Evolutionary conservation across 2,113 vertebrate genomes (phyloP), one percentile per base, ranked within the genome.

Genomic region (Dromaius novaehollandiae): DNA sequence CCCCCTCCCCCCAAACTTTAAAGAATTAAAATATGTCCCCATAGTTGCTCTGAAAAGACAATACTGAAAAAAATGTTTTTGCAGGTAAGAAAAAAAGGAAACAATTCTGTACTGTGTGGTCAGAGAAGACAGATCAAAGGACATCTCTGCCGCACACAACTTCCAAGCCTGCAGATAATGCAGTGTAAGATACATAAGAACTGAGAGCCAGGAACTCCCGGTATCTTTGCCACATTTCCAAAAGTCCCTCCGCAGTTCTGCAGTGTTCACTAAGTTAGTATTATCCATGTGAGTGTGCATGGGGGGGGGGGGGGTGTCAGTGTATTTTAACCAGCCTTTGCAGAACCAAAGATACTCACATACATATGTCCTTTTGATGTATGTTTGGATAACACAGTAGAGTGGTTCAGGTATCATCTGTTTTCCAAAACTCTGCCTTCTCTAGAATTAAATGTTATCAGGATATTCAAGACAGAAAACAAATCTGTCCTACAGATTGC

Each of bases 401-500:
- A 36, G 75, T 93, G 63, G 44, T 38, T 91, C 68, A 94, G 76
- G 79, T 96, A 93, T 88, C 88, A 95, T 97, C 89, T 95, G 89
- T 93, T 97, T 96, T 93, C 71, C 91, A 97, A 96, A 96, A 94
- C 78, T 89, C 6, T 95, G 85, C n/a, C 64, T 92, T 94, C 81
- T 92, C 87, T 24, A 82, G 78, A 38, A 91, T 88, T 87, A 96
- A 91, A 48, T 85, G 79, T 73, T 91, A 95, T 88, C 70, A 89
- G 64, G 30, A 88, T 94, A 88, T 74, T 93, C 48, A 88, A 93
- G 36, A 89, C 51, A 91, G 26, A 55, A 91, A 88, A 44, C 38
- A 93, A 91, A 96, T 88, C 85, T 95, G 93, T 73, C 25, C 6
- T 76, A 88, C 89, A 95, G 75, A 94, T 85, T 94, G 94, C 66